phyloP scores from a whole-genome alignment of 2,888 invertebrate genomes.

The Macropis europaea region DNA sequence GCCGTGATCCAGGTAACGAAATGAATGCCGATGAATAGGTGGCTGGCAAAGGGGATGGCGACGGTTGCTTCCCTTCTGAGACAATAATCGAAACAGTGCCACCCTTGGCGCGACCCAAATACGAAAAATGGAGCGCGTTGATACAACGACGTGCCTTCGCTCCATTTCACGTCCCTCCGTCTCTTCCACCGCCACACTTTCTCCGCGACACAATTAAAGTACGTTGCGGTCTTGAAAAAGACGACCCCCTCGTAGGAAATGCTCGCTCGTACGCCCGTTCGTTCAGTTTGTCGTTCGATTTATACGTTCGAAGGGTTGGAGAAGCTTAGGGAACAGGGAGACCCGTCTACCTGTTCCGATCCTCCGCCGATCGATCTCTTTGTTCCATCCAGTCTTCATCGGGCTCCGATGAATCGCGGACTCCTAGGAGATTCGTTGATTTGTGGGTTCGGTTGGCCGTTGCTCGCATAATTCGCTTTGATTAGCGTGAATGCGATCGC shows the following conservation, averaged over 20 bases:
- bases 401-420: conserved; percentile 31
- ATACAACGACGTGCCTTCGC: conserved; percentile 53
- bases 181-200: conserved; percentile 10
- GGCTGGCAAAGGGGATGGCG: conserved; percentile 31
- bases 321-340: no score
- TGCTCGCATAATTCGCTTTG: conserved; percentile 44
- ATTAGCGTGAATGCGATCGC: conserved; percentile 42
- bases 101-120: conserved; percentile 69
- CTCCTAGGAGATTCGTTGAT: conserved; percentile 52
- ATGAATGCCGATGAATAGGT: conserved; percentile 46
- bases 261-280: not conserved
- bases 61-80: conserved; percentile 70
- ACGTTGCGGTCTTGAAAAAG: conserved; percentile 74
- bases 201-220: conserved; percentile 76
- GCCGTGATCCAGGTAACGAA: conserved; percentile 21
- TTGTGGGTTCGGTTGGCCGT: conserved; percentile 48
- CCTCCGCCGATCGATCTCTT: conserved; percentile 35
- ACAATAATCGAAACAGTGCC: conserved; percentile 79
- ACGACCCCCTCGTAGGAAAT: not conserved
- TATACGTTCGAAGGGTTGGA: conserved; percentile 64
- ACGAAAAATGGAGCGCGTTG: conserved; percentile 70
- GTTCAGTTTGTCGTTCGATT: conserved; percentile 66
- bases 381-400: conserved; percentile 45
- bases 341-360: conserved; percentile 52
- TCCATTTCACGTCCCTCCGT: conserved; percentile 22